These are phyloP conservation scores for Diacarnus erythraeanus DNA, from an alignment of 37 sponge, comb jelly and placozoan species.

Conservation along the genomic window DNA sequence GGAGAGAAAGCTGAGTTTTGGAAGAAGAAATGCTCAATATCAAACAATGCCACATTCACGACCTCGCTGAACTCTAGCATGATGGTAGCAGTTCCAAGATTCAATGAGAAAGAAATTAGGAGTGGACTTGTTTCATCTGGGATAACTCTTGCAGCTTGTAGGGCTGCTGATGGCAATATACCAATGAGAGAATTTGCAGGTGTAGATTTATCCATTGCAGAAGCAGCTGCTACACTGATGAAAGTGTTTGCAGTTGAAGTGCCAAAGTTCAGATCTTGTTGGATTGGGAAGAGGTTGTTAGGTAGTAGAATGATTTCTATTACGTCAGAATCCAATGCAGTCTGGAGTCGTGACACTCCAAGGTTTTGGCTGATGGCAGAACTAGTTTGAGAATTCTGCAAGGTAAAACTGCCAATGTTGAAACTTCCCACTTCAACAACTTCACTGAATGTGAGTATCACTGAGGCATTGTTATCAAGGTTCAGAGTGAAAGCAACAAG, in stretches of 20 bases:
- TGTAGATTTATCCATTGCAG: constrained; percentile 18
- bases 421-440: constrained; percentile 34
- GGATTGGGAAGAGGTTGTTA: constrained; percentile 23
- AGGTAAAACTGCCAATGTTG: constrained; percentile 1
- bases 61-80: constrained; percentile 73
- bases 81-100: constrained; percentile 44
- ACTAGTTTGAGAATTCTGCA: constrained; percentile 21
- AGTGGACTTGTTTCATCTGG: constrained; percentile 74
- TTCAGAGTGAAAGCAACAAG: constrained; percentile 58
- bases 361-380: constrained; percentile 2
- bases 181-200: constrained; percentile 28
- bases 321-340: constrained; percentile 9
- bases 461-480: constrained; percentile 36
- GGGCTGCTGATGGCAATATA: constrained; percentile 21
- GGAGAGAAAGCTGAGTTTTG: constrained; percentile 53
- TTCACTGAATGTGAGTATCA: constrained; percentile 76
- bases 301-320: constrained; percentile 23
- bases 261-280: constrained; percentile 40
- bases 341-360: constrained; percentile 9
- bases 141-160: constrained; percentile 37
- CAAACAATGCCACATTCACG: constrained; percentile 50
- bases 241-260: constrained; percentile 44
- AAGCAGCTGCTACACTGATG: constrained; percentile 13
- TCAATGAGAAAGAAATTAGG: constrained; percentile 49
- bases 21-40: constrained; percentile 40